Evolutionary conservation across 2,888 invertebrate species (phyloP).

Genomic region (Apocheima hispidaria): DNA sequence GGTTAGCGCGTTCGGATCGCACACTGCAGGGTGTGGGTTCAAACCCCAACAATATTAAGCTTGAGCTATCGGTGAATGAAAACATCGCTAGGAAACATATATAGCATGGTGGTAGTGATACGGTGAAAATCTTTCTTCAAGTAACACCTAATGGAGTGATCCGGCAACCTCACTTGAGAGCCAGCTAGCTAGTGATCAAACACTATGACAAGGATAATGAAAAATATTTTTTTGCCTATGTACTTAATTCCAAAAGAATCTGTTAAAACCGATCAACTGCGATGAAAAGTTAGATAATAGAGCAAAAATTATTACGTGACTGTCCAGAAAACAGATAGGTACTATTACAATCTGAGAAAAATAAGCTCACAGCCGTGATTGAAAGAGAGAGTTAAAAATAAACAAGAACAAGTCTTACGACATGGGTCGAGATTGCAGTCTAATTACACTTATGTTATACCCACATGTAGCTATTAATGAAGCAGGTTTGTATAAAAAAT

Average conservation of each 20-base stretch:
- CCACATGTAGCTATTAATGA: slow-evolving; percentile 16
- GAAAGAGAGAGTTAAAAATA: slow-evolving; percentile 59
- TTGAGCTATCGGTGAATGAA: too few species aligned
- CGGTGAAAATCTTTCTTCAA: too few species aligned
- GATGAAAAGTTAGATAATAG: slow-evolving; percentile 13
- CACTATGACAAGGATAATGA: too few species aligned
- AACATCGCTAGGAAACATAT: too few species aligned
- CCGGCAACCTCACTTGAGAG: too few species aligned
- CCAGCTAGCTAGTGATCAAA: background rate
- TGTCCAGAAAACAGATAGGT: slow-evolving; percentile 47
- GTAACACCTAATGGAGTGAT: too few species aligned
- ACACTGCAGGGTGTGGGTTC: too few species aligned
- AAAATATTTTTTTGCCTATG: too few species aligned
- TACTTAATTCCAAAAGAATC: background rate
- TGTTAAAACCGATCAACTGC: background rate
- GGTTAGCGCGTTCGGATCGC: too few species aligned
- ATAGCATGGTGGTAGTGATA: too few species aligned
- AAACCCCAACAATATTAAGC: too few species aligned
- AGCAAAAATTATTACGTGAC: slow-evolving; percentile 44
- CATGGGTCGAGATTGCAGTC: slow-evolving; percentile 29
- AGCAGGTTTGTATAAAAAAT: slow-evolving; percentile 20
- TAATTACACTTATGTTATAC: slow-evolving; percentile 24
- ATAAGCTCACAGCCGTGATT: slow-evolving; percentile 55
- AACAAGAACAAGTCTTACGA: slow-evolving; percentile 35
- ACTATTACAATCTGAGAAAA: slow-evolving; percentile 45